Conservation (phyloP, 2,113 vertebrate genomes). For the Himantopus leucocephalus region DNA sequence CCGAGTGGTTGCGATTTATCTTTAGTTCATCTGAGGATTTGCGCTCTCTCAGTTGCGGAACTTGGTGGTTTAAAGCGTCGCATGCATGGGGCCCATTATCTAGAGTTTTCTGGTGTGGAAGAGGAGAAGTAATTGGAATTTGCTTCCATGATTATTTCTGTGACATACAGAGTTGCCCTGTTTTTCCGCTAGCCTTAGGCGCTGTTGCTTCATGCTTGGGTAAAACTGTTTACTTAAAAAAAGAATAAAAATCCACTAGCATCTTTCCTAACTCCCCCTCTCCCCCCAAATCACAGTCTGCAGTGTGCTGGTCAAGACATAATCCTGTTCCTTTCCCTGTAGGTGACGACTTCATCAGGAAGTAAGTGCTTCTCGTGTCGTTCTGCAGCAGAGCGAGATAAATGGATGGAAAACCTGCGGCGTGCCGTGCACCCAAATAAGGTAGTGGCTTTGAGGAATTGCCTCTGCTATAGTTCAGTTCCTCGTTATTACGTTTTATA, state of each 20-base stretch:
- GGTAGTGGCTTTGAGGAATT: conserved; percentile 71
- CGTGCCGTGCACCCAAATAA: conserved; percentile 98
- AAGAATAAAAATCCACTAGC: not conserved
- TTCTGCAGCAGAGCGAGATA: conserved; percentile 95
- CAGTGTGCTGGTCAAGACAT: conserved; percentile 35
- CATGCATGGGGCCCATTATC: conserved; percentile 2
- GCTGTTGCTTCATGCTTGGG: conserved; percentile 30
- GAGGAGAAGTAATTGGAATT: conserved; percentile 40
- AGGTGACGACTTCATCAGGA: conserved; percentile 96
- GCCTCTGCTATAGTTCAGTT: not conserved
- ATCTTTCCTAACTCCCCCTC: not conserved
- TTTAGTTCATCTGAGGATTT: not conserved
- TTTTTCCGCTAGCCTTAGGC: not conserved
- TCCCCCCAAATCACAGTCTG: not conserved
- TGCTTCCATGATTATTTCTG: conserved; percentile 32
- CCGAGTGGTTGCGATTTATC: not conserved
- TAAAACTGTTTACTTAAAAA: conserved; percentile 41
- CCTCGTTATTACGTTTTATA: conserved; percentile 19
- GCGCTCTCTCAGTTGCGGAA: not conserved
- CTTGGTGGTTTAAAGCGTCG: not conserved
- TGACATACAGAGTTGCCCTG: not conserved
- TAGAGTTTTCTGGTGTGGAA: conserved; percentile 39
- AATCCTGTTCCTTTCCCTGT: conserved; percentile 35
- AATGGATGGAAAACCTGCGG: conserved; percentile 99
- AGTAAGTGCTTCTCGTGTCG: conserved; percentile 99